Conservation (phyloP, 53 echinoderm and acorn worm species). For the Antedon mediterranea region DNA sequence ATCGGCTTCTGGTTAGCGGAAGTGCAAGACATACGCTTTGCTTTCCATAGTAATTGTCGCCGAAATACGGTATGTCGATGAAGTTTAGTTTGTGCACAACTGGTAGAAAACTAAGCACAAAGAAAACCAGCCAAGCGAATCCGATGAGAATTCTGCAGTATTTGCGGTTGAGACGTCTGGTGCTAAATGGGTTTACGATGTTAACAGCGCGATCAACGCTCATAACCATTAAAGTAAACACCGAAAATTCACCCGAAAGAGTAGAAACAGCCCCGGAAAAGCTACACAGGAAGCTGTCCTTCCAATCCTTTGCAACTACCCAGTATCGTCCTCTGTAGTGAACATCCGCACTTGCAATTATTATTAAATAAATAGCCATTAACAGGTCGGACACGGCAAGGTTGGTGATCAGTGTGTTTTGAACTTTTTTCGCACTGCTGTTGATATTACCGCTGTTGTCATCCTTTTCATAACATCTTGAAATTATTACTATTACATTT, state of each 20-base stretch:
- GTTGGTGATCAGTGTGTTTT: background rate
- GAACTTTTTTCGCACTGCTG: too few relatives aligned
- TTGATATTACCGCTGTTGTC: too few relatives aligned
- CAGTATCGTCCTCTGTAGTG: background rate
- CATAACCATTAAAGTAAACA: conserved; percentile 70
- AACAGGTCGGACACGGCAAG: background rate
- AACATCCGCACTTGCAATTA: background rate
- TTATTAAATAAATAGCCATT: background rate
- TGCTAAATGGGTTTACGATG: conserved; percentile 83
- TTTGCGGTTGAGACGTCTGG: conserved; percentile 65
- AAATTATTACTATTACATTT: too few relatives aligned
- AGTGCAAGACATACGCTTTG: conserved; percentile 85
- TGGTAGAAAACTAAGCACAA: conserved; percentile 72
- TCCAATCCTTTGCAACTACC: background rate
- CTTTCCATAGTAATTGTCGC: conserved; percentile 70
- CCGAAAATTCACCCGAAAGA: conserved; percentile 72
- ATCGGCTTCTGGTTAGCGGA: conserved; percentile 53
- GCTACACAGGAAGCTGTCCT: conserved; percentile 54
- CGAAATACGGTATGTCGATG: conserved; percentile 41
- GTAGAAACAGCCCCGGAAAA: conserved; percentile 77
- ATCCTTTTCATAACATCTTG: too few relatives aligned
- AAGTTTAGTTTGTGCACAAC: background rate
- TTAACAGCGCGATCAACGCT: conserved; percentile 77
- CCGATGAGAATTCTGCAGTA: too few relatives aligned
- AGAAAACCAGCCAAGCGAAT: too few relatives aligned